Evolutionary conservation across 2,888 invertebrate genomes (phyloP), one percentile per base, ranked within the genome.

Genomic region (Linyphia triangularis): DNA sequence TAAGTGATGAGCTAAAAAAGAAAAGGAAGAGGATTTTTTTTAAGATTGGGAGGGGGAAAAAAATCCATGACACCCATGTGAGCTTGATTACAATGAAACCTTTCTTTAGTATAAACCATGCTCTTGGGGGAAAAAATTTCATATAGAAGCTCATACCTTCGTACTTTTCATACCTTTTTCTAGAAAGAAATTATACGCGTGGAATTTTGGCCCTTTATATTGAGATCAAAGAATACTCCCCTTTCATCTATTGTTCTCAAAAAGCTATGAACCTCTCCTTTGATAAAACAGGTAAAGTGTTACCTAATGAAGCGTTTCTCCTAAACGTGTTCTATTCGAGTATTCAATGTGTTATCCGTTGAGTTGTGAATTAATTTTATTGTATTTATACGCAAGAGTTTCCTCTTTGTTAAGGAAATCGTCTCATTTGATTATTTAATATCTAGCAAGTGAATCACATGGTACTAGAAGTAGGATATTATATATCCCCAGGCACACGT

Each of bases 81-180:
- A 69, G 79, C 65, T 79, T 79, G 65, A 79, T 79, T 69, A 69
- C 79, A 65, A 69, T 57, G 33, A 69, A 65, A 69, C 77, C 30
- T 5, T 59, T 7, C 59, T 33, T 59, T 30, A 30, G 30, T 1
- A 57, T 30, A 10, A 57, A 13, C 16, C 70, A 26, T 67, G n/a
- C n/a, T 67, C 16, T 30, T 13, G 30, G n/a, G 16, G 10, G 13
- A 6, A 16, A 72, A 51, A 59, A 43, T 43, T 40, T 16, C 19
- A 5, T 57, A 57, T 57, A n/a, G 30, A 59, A 5, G 26, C 19
- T 40, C 13, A 26, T 43, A 33, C 22, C 59, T 63, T 40, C 6
- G 5, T 28, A 0, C 10, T 26, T 28, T 28, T 40, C 24, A 30
- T 43, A 19, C 10, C 22, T 77, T 77, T 63, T 77, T 61, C 13